These are phyloP conservation scores for Hydrozoanthus tunicans DNA, from an alignment of 64 coral and sea anemone genomes.

Conservation along the genomic window DNA sequence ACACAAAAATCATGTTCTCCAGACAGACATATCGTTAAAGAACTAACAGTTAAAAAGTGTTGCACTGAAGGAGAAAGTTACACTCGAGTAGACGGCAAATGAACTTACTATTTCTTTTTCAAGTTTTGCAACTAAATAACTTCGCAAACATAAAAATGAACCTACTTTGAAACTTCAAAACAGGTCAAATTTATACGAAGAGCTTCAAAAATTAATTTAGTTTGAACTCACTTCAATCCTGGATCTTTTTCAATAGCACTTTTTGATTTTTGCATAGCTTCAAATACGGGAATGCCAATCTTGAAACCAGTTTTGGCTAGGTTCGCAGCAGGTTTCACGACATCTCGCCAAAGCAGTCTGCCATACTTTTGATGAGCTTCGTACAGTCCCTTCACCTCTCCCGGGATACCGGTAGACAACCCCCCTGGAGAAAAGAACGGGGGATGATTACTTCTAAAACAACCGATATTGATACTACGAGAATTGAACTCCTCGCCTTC, in stretches of 20 bases:
- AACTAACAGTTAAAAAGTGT: too few relatives aligned
- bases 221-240: slow-evolving; percentile 24
- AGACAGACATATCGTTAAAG: too few relatives aligned
- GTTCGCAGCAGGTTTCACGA: slow-evolving; percentile 4
- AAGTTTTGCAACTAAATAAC: too few relatives aligned
- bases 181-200: background rate
- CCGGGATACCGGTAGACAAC: slow-evolving; percentile 25
- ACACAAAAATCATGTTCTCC: too few relatives aligned
- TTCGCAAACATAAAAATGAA: too few relatives aligned
- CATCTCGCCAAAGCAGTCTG: background rate
- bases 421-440: slow-evolving; percentile 17
- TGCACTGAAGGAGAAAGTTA: too few relatives aligned
- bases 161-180: too few relatives aligned
- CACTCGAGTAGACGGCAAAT: too few relatives aligned
- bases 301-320: slow-evolving; percentile 31
- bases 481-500: too few relatives aligned
- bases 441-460: background rate
- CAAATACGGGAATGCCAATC: slow-evolving; percentile 21
- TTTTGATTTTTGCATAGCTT: background rate
- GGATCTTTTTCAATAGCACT: background rate
- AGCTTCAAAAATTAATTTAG: background rate
- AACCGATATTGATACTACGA: too few relatives aligned
- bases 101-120: too few relatives aligned
- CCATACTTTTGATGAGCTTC: slow-evolving; percentile 43
- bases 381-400: slow-evolving; percentile 47